Evolutionary conservation across 2,797 vertebrate species (phyloP).

Genomic region (Molossus molossus): DNA sequence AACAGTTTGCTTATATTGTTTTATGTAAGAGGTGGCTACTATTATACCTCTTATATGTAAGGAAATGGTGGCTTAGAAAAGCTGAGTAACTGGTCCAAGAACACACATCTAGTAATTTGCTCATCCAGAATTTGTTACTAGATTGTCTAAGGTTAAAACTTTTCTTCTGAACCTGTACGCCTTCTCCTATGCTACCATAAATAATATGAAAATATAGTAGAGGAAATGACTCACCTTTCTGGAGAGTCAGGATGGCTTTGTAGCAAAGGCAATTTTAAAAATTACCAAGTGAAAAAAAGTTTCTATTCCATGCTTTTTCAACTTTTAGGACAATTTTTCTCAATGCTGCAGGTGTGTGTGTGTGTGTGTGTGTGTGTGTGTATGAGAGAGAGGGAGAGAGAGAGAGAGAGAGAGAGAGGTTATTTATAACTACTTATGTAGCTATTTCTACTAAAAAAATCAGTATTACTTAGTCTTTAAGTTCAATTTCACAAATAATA

Average conservation of each 20-base stretch:
- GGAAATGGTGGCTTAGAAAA: background rate
- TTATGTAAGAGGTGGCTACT: background rate
- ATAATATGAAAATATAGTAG: background rate
- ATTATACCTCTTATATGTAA: background rate
- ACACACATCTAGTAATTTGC: background rate
- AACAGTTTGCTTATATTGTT: background rate
- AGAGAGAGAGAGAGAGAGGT: background rate
- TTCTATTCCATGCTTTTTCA: background rate
- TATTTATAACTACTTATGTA: background rate
- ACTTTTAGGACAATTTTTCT: background rate
- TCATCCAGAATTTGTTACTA: background rate
- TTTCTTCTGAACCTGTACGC: background rate
- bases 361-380: too few species aligned
- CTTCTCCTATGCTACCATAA: background rate
- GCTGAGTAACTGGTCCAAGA: background rate
- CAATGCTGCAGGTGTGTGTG: background rate
- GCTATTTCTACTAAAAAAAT: background rate
- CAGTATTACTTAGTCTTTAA: background rate
- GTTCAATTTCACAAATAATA: slow-evolving; percentile 11
- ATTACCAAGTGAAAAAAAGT: background rate
- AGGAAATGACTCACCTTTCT: background rate
- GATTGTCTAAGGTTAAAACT: slow-evolving; percentile 18
- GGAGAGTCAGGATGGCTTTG: background rate
- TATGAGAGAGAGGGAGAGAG: background rate
- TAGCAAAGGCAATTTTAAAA: background rate